These are phyloP conservation scores for Clistopyga incitator DNA, from an alignment of 2,888 invertebrate species.

Conservation along the genomic window DNA sequence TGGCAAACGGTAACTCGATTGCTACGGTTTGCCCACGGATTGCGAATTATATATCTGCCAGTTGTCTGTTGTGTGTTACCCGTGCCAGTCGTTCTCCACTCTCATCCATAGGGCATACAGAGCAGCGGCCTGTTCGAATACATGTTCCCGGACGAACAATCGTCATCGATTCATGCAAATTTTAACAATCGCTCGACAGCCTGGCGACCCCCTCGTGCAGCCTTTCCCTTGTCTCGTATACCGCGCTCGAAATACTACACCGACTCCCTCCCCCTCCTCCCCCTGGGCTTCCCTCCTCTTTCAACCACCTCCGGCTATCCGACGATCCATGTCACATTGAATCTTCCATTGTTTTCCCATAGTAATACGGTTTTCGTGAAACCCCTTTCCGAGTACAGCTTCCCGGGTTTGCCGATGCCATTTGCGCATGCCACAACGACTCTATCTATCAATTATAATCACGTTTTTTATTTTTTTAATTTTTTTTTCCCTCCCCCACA, in stretches of 20 bases:
- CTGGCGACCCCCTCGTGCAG: conserved; percentile 62
- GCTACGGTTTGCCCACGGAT: conserved; percentile 79
- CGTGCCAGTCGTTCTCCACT: conserved; percentile 57
- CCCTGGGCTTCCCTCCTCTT: conserved; percentile 7
- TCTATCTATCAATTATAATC: conserved; percentile 53
- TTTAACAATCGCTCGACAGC: conserved; percentile 79
- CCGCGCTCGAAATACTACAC: conserved; percentile 29
- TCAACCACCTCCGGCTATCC: conserved; percentile 70
- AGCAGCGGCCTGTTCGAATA: conserved; percentile 57
- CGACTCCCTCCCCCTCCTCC: no score
- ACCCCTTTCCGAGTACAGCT: conserved; percentile 45
- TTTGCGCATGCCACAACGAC: conserved; percentile 41
- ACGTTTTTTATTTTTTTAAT: conserved; percentile 15
- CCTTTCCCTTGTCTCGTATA: conserved; percentile 58
- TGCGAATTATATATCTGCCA: conserved; percentile 81
- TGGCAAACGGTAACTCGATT: conserved; percentile 83
- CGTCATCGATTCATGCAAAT: conserved; percentile 84
- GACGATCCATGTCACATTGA: conserved; percentile 74
- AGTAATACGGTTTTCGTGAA: conserved; percentile 73
- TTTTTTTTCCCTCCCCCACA: no score
- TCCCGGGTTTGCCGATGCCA: conserved; percentile 47
- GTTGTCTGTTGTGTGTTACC: conserved; percentile 71
- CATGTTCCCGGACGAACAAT: conserved; percentile 80
- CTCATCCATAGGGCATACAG: conserved; percentile 37
- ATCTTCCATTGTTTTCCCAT: conserved; percentile 78